Base-by-base conservation (phyloP, 2,888 invertebrate genomes). In the Protodeltote pygarga region DNA sequence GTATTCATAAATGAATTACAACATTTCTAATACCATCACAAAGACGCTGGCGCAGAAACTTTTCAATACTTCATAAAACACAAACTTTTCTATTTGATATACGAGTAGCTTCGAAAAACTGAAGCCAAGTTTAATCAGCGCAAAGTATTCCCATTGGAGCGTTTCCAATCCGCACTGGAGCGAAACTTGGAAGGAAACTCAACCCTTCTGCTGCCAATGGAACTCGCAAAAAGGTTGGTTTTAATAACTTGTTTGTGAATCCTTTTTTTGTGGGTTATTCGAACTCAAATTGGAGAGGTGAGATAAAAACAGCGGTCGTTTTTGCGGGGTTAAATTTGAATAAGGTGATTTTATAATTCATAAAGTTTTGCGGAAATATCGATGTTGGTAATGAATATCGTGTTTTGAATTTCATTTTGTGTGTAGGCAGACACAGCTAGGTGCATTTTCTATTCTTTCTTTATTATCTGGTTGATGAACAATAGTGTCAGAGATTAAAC, bases 141-240 rank as follows among this genome's bases (percentile, higher is more conserved):
- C 48, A 33, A 65, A 64, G 66, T 62, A 62, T 47, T 45, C 63
- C 39, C 52, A 13, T 8, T 13, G 66, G 63, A 37, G 44, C 27
- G 25, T 29, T 64, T 52, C 48, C 44, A 46, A 48, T 52, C 41
- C 40, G 20, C 52, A 39, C 25, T 46, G 41, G 44, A 20, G 33
- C 31, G 39, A 41, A 52, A 52, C 57, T 57, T 40, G 23, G 25
- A 15, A 29, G 10, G 39, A 51, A 55, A 48, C 46, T 55, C 42
- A 63, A 62, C 57, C 66, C 66, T 52, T 63, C 40, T 21, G 27
- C 40, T 5, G 27, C 21, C 33, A 14, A 42, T 34, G 31, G 44
- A 52, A 61, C 52, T 52, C 38, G 39, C 61, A 61, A 62, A 63
- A 65, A 52, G 48, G 62, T 46, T 57, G 48, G 66, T 61, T 44